Conservation (phyloP, 2,888 invertebrate species). For the Netelia fuscicornis region DNA sequence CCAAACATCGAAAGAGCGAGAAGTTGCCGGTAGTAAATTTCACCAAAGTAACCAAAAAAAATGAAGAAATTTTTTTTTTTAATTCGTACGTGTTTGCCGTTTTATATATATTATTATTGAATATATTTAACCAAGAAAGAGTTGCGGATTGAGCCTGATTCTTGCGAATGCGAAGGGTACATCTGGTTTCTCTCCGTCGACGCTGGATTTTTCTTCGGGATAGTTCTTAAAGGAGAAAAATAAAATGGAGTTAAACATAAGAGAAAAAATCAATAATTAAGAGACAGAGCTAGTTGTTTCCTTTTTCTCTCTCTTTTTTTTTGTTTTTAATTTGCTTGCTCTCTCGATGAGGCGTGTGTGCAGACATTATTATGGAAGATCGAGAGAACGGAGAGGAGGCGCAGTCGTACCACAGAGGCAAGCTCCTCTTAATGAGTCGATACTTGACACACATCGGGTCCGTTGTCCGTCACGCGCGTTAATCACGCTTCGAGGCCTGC, state of each 20-base stretch:
- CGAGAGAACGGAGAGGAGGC: slow-evolving; percentile 44
- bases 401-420: slow-evolving; percentile 37
- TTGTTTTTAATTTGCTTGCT: neutral
- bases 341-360: neutral
- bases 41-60: slow-evolving; percentile 10
- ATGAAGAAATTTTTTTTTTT: neutral
- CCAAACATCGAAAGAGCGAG: slow-evolving; percentile 36
- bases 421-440: slow-evolving; percentile 64
- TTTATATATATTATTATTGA: slow-evolving; percentile 21
- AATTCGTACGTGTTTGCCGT: neutral
- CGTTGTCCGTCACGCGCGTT: slow-evolving; percentile 66
- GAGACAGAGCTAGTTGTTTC: slow-evolving; percentile 35
- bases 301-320: neutral
- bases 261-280: slow-evolving; percentile 65
- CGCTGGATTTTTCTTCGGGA: slow-evolving; percentile 27
- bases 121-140: slow-evolving; percentile 15
- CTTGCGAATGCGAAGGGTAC: slow-evolving; percentile 41
- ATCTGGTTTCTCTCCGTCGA: slow-evolving; percentile 12
- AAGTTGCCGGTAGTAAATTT: slow-evolving; percentile 36
- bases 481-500: slow-evolving; percentile 65
- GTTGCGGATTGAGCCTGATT: slow-evolving; percentile 8
- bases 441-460: slow-evolving; percentile 70
- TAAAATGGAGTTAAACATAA: slow-evolving; percentile 65
- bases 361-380: slow-evolving; percentile 40
- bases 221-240: slow-evolving; percentile 42